These are phyloP conservation scores for Drosophila planitibia DNA, from an alignment of 2,888 invertebrate species.

Conservation along the genomic window DNA sequence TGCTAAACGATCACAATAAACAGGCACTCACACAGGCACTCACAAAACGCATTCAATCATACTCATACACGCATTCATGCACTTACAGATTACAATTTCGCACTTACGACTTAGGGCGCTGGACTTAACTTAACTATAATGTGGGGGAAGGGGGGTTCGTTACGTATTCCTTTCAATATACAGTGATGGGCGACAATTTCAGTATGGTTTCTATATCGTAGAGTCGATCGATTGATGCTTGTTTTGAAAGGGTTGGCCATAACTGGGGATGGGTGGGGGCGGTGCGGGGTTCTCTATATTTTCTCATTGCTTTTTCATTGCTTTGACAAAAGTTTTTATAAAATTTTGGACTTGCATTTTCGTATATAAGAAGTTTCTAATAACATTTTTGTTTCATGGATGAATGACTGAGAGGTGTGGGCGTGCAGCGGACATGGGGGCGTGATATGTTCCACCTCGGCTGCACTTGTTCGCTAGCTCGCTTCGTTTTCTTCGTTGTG, in stretches of 20 bases:
- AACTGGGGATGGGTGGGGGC: neutral
- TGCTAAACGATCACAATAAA: constrained; percentile 78
- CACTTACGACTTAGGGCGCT: constrained; percentile 62
- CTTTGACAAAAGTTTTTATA: constrained; percentile 77
- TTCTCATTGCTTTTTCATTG: constrained; percentile 65
- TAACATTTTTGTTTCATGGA: constrained; percentile 77
- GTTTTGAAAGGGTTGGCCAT: constrained; percentile 13
- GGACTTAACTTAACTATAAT: constrained; percentile 56
- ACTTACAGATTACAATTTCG: constrained; percentile 59
- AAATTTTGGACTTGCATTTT: constrained; percentile 80
- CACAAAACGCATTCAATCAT: constrained; percentile 36
- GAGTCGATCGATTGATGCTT: constrained; percentile 1
- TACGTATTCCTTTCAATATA: constrained; percentile 43
- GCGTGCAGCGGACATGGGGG: constrained; percentile 52
- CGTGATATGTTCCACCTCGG: constrained; percentile 31
- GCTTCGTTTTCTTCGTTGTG: constrained; percentile 42
- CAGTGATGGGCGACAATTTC: constrained; percentile 24
- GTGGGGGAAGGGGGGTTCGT: constrained; percentile 46
- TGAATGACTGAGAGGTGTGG: constrained; percentile 79
- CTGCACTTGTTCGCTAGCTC: constrained; percentile 60
- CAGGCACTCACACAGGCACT: constrained; percentile 49
- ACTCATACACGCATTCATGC: constrained; percentile 47
- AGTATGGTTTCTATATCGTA: neutral
- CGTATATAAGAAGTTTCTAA: constrained; percentile 64
- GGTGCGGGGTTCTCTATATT: constrained; percentile 3